phyloP scores from a whole-genome alignment of 2,797 vertebrate genomes.

The Poliocrania exsul region DNA sequence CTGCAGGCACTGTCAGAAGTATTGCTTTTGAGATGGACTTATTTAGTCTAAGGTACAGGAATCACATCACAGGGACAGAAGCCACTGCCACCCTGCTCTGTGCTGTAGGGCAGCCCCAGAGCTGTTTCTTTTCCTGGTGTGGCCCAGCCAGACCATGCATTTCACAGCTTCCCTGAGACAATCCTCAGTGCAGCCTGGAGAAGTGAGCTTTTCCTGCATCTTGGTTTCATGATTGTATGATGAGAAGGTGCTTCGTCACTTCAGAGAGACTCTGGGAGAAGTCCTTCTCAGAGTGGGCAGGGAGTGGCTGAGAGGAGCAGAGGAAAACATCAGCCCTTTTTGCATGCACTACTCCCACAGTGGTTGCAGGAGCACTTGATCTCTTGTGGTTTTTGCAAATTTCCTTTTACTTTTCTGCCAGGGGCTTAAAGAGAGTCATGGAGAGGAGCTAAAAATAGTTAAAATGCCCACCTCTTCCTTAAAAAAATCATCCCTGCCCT shows the following conservation, averaged over 20 bases:
- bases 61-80: not conserved
- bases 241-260: not conserved
- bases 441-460: not conserved
- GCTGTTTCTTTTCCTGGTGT: not conserved
- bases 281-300: not conserved
- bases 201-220: conserved; percentile 4
- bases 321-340: not conserved
- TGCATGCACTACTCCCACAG: accelerated
- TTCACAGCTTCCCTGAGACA: not conserved
- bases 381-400: not conserved
- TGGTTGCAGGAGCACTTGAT: not conserved
- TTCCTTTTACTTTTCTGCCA: not conserved
- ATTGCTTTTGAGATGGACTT: not conserved
- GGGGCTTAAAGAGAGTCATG: not conserved
- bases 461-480: not conserved
- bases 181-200: not conserved
- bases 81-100: not conserved
- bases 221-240: not conserved
- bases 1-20: not conserved
- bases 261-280: not conserved
- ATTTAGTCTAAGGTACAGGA: not conserved
- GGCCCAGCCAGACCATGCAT: not conserved
- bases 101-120: not conserved
- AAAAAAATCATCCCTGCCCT: not conserved
- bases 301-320: not conserved